A percentile compares a stretch with the other conserved stretches of the same genome.
Conservation (phyloP, 2,888 invertebrate genomes). For the Athrips mouffetella region DNA sequence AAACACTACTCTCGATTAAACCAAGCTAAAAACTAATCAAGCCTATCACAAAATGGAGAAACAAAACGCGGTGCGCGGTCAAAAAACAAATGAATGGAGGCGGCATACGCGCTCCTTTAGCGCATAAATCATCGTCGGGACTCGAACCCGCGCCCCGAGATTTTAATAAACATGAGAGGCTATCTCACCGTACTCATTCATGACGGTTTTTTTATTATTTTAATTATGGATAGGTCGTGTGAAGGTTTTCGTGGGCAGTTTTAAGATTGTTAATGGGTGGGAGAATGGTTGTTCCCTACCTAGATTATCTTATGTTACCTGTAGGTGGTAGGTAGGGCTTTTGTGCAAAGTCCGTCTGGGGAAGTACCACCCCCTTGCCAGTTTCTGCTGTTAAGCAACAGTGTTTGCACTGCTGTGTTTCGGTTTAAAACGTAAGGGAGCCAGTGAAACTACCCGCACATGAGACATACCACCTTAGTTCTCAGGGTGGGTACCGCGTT, state of each 20-base stretch:
- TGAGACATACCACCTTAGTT: no score
- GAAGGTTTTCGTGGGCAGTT: conserved; percentile 42
- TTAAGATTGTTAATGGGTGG: conserved; percentile 4
- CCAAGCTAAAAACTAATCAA: conserved; percentile 72
- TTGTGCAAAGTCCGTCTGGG: no score
- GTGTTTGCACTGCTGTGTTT: no score
- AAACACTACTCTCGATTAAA: conserved; percentile 54
- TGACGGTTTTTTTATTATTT: conserved; percentile 62
- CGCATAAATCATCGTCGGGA: conserved; percentile 67
- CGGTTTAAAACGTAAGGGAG: no score
- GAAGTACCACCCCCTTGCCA: no score
- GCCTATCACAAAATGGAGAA: conserved; percentile 61
- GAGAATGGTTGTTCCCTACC: not conserved
- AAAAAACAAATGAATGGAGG: conserved; percentile 75
- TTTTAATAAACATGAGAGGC: conserved; percentile 73
- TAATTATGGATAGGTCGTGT: conserved; percentile 67
- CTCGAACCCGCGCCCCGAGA: conserved; percentile 53
- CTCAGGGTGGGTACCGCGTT: no score
- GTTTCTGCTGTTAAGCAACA: no score
- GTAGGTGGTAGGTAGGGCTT: no score
- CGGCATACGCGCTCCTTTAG: conserved; percentile 52
- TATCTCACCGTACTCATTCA: conserved; percentile 66
- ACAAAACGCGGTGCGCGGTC: conserved; percentile 43
- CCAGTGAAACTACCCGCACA: no score
- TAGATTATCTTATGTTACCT: no score